A percentile compares a stretch with the other conserved stretches of the same genome.
These are phyloP conservation scores for Dromaius novaehollandiae DNA, from an alignment of 2,113 vertebrate genomes.

Conservation along the genomic window DNA sequence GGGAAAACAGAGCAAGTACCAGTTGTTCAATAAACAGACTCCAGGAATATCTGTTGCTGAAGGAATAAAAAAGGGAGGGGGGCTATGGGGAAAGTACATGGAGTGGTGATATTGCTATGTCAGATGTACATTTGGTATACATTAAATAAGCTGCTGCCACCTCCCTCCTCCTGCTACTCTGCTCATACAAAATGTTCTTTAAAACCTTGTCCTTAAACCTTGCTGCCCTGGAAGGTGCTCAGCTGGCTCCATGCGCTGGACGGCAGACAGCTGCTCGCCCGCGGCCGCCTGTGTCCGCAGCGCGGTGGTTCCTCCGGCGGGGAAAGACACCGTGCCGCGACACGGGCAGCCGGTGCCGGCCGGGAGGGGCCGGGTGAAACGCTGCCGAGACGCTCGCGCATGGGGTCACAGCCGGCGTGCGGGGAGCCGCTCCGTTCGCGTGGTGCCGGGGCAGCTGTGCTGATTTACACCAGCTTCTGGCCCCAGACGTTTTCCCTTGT, in stretches of 20 bases:
- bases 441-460: background rate
- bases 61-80: background rate
- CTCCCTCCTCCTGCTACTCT: background rate
- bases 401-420: background rate
- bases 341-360: fast-evolving
- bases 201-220: background rate
- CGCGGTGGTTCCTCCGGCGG: background rate
- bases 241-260: background rate
- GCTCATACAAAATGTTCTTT: constrained; percentile 2
- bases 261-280: background rate
- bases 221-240: constrained; percentile 20
- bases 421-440: background rate
- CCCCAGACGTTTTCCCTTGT: background rate
- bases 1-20: background rate
- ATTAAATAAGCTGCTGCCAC: background rate
- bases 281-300: background rate
- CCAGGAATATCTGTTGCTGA: background rate
- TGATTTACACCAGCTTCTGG: background rate
- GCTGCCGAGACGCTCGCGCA: background rate
- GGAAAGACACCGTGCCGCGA: background rate
- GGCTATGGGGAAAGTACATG: background rate
- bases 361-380: background rate
- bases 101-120: background rate
- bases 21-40: background rate
- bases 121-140: background rate